phyloP scores from a whole-genome alignment of 2,888 invertebrate species.

The Noctua comes region DNA sequence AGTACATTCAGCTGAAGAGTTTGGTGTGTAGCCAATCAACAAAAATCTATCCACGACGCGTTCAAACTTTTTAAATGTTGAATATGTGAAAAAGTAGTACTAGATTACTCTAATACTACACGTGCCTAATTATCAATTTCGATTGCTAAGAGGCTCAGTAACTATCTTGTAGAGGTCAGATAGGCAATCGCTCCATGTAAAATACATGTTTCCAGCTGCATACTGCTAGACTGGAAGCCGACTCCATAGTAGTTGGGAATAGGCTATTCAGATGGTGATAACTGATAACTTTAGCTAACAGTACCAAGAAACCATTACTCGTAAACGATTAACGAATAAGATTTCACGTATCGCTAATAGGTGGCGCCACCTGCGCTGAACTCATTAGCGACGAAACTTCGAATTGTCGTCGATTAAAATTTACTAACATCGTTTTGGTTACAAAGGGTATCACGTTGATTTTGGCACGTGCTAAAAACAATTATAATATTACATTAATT shows the following conservation, averaged over 20 bases:
- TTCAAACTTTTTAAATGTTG: not conserved
- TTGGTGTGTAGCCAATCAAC: not conserved
- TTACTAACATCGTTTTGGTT: constrained; percentile 73
- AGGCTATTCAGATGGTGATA: not conserved
- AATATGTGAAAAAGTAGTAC: not conserved
- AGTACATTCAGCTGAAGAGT: constrained; percentile 16
- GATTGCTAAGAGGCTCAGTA: not conserved
- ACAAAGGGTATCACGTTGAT: constrained; percentile 68
- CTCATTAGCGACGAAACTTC: constrained; percentile 76
- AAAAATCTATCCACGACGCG: not conserved
- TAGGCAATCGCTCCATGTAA: not conserved
- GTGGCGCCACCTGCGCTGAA: constrained; percentile 74
- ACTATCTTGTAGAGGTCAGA: not conserved
- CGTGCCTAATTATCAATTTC: not conserved
- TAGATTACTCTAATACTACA: not conserved
- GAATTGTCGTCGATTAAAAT: constrained; percentile 77
- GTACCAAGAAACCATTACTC: constrained; percentile 40
- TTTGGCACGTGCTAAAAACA: constrained; percentile 40
- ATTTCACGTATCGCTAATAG: constrained; percentile 71
- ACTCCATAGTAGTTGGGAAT: not conserved
- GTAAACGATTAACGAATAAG: constrained; percentile 59
- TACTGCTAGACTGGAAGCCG: not conserved
- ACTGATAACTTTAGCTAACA: not conserved
- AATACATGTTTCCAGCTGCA: not conserved
- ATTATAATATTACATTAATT: constrained; percentile 9